These are phyloP conservation scores for Philotrypesis tridentata DNA, from an alignment of 1,140 invertebrate genomes.

Conservation along the genomic window DNA sequence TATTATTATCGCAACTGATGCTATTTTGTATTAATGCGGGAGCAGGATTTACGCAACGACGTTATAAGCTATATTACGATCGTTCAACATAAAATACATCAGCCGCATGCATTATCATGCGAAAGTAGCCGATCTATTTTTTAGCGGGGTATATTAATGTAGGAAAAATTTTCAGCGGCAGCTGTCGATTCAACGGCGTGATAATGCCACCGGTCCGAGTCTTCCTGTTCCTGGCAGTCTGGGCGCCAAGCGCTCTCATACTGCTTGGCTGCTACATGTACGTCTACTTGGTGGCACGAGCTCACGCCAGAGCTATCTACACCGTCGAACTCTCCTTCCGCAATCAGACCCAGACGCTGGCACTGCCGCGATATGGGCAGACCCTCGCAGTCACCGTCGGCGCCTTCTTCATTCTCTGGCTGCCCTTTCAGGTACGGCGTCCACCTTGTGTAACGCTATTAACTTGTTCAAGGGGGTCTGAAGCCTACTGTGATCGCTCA, in stretches of 20 bases:
- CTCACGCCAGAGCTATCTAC: constrained; percentile 80
- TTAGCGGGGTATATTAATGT: too few species aligned
- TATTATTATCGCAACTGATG: too few species aligned
- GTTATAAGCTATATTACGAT: too few species aligned
- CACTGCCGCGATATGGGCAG: constrained; percentile 76
- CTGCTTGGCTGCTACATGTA: constrained; percentile 79
- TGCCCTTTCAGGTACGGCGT: constrained; percentile 79
- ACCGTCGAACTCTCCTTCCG: constrained; percentile 78
- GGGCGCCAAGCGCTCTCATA: constrained; percentile 75
- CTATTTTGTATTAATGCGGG: too few species aligned
- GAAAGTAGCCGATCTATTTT: too few species aligned
- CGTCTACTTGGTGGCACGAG: constrained; percentile 79
- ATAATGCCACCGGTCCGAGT: constrained; percentile 73
- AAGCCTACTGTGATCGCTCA: too few species aligned
- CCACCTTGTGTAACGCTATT: too few species aligned
- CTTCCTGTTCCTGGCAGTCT: constrained; percentile 75
- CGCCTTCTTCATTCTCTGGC: constrained; percentile 78
- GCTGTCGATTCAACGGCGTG: constrained; percentile 72
- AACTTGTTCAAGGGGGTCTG: too few species aligned
- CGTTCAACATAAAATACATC: too few species aligned
- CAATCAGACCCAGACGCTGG: constrained; percentile 70
- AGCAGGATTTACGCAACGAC: too few species aligned
- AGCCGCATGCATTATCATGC: too few species aligned
- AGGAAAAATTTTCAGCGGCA: constrained; percentile 61
- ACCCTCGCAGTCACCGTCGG: constrained; percentile 79